Evolutionary conservation across 2,797 vertebrate genomes (phyloP), one percentile per base, ranked within the genome.

Genomic region (Pangasius sanitwongsei): DNA sequence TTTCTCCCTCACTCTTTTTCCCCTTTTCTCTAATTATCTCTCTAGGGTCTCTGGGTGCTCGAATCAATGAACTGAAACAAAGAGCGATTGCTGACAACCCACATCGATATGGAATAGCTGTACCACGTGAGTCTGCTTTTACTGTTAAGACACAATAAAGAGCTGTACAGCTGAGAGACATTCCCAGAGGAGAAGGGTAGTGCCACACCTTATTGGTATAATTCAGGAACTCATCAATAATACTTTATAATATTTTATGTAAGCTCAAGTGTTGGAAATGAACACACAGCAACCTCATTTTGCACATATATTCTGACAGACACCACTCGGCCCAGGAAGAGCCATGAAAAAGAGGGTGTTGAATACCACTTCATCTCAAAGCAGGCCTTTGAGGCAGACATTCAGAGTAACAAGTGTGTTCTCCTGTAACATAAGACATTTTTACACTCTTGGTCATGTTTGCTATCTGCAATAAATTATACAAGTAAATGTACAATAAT

Each of bases 301-400:
- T 87, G 18, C n/a, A 23, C 41, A 44, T 28, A 11, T 55, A n/a
- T 85, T 90, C 83, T 93, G 90, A 87, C 91, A 97, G 98, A 99
- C 93, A 99, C 98, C 87, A 99, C 98, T 81, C 96, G 98, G 86
- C 93, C 96, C 92, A 97, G 95, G 87, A 98, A 97, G 93, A 95
- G 94, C 93, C 97, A 98, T 0, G 98, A 99, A 94, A 97, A 97
- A 85, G 98, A 98, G 72, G 98, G 97, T 28, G 95, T 98, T 28
- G 98, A 99, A 83, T 99, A 99, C 92, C 97, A 98, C 94, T 99
- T 99, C 91, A 96, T 98, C 92, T 96, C 97, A 57, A 98, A 97
- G 94, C 96, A 97, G 61, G 95, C 96, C 0, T 99, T 99, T 69
- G 97, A 99, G 93, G 96, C 95, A 0, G 97, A 97, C 91, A 94